Conservation (phyloP, 1,140 invertebrate genomes). For the Lamellibrachia luymesi region DNA sequence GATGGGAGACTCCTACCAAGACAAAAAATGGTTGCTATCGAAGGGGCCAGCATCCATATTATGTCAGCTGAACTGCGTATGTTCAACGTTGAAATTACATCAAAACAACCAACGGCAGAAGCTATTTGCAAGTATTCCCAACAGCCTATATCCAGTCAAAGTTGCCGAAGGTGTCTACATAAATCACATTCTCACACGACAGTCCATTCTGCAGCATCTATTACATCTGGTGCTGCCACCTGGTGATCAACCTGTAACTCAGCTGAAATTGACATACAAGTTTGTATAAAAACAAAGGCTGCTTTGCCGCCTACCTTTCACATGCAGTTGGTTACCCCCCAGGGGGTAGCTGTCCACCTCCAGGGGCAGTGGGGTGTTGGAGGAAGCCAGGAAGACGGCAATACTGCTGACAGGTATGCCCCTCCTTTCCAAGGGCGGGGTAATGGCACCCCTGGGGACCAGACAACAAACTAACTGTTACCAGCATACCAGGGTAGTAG, state of each 20-base stretch:
- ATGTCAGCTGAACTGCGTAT: too few relatives aligned
- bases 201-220: not conserved
- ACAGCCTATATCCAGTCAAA: not conserved
- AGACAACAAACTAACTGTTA: constrained; percentile 25
- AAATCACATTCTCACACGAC: not conserved
- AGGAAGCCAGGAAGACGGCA: constrained; percentile 69
- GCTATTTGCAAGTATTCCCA: too few relatives aligned
- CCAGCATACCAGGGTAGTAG: not conserved
- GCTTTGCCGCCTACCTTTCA: constrained; percentile 60
- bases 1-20: too few relatives aligned
- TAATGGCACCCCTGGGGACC: constrained; percentile 61
- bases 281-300: not conserved
- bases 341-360: constrained; percentile 67
- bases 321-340: constrained; percentile 70
- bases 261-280: not conserved
- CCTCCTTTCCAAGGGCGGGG: constrained; percentile 63
- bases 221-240: not conserved
- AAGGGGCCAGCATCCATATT: too few relatives aligned
- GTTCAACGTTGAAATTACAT: too few relatives aligned
- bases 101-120: too few relatives aligned
- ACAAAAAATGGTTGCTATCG: too few relatives aligned
- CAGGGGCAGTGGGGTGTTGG: constrained; percentile 63
- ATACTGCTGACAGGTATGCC: constrained; percentile 65
- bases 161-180: not conserved
- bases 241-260: not conserved